Conservation (phyloP, 2,113 vertebrate genomes). For the Heloderma charlesbogerti region DNA sequence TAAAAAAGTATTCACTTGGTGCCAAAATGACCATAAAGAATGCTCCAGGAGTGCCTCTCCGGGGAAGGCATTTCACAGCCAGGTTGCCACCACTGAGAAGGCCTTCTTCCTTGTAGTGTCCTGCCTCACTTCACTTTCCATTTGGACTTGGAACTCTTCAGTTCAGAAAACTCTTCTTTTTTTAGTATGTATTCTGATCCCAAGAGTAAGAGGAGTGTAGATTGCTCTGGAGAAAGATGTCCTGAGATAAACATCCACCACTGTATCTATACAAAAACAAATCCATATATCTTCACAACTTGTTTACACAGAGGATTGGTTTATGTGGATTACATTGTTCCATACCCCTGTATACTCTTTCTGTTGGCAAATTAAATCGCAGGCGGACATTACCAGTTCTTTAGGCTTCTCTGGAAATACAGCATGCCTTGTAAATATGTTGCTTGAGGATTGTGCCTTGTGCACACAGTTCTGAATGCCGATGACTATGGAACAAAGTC, state of each 20-base stretch:
- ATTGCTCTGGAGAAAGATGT: background rate
- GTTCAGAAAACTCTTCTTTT: background rate
- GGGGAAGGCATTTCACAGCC: background rate
- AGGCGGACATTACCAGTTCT: background rate
- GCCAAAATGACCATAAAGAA: background rate
- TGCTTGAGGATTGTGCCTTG: background rate
- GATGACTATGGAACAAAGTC: background rate
- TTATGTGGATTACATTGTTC: background rate
- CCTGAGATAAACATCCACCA: background rate
- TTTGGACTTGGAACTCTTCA: background rate
- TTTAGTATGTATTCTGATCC: background rate
- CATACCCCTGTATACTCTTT: background rate
- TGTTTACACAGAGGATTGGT: background rate
- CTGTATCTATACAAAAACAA: background rate
- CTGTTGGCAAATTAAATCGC: background rate
- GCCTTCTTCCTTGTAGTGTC: background rate
- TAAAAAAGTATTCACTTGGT: background rate
- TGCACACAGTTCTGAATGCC: fast-evolving
- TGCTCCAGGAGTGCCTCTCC: background rate
- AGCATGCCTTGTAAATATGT: background rate
- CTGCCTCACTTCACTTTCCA: background rate
- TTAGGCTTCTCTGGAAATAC: background rate
- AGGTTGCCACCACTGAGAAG: background rate
- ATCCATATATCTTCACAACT: background rate
- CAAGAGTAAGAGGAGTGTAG: background rate